Evolutionary conservation across 2,113 vertebrate species (phyloP).

Genomic region (Setophaga petechia): DNA sequence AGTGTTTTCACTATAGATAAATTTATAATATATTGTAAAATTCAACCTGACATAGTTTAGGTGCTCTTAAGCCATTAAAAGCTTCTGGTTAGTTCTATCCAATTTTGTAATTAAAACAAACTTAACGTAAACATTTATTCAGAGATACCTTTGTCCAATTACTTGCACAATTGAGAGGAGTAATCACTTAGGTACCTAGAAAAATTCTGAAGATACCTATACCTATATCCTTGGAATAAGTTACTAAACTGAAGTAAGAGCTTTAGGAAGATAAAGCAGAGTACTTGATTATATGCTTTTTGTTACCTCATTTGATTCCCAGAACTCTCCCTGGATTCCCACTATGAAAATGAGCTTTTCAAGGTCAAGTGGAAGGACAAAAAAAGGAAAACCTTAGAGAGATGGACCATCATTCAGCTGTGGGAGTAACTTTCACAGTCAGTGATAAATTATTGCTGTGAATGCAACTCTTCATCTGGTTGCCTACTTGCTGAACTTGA

Average conservation of each 20-base stretch:
- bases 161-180: background rate
- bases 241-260: background rate
- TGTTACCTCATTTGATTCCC: background rate
- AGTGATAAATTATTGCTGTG: background rate
- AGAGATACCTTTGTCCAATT: background rate
- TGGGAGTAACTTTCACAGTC: background rate
- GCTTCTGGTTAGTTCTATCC: background rate
- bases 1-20: background rate
- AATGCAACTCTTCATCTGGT: background rate
- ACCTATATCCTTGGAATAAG: background rate
- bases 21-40: background rate
- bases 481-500: background rate
- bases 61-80: background rate
- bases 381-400: background rate
- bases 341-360: background rate
- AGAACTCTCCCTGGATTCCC: background rate
- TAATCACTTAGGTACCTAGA: background rate
- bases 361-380: background rate
- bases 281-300: background rate
- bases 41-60: background rate
- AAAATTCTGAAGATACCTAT: background rate
- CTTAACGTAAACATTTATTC: background rate
- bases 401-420: background rate
- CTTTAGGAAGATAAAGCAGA: background rate
- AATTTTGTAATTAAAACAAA: background rate